These are phyloP conservation scores for Bombus fervidus DNA, from an alignment of 1,140 invertebrate species.

Conservation along the genomic window DNA sequence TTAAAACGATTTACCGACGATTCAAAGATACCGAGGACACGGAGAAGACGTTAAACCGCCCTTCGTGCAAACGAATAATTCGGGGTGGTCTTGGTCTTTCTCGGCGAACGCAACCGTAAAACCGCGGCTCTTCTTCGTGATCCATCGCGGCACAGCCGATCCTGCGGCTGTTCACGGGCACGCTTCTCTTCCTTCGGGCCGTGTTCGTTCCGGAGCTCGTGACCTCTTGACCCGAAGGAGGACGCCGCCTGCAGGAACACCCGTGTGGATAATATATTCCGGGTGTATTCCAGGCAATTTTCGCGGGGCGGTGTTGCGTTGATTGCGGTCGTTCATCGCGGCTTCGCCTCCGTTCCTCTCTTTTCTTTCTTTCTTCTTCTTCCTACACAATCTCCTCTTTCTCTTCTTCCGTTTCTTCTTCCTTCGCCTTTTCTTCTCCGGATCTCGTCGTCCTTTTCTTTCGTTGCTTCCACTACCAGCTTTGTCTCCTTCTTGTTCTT, in stretches of 20 bases:
- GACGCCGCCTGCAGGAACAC: conserved; percentile 67
- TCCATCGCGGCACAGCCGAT: conserved; percentile 11
- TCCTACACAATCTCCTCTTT: neutral
- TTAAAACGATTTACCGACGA: neutral
- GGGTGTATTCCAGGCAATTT: conserved; percentile 76
- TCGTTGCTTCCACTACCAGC: neutral
- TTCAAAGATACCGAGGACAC: neutral
- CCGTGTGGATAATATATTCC: conserved; percentile 77
- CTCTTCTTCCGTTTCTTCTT: conserved; percentile 34
- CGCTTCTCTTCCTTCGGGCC: conserved; percentile 66
- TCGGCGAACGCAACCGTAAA: conserved; percentile 14
- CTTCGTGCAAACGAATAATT: conserved; percentile 7
- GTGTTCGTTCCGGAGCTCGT: conserved; percentile 52
- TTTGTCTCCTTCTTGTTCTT: conserved; percentile 35
- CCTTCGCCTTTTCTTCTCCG: neutral
- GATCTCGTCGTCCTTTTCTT: conserved; percentile 21
- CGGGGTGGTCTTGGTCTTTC: conserved; percentile 49
- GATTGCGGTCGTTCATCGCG: conserved; percentile 79
- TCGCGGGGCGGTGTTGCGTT: conserved; percentile 77
- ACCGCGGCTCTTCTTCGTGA: conserved; percentile 34
- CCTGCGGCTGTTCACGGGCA: conserved; percentile 29
- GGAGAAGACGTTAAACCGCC: neutral
- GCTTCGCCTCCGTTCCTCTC: conserved; percentile 65
- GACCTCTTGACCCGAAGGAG: conserved; percentile 67
- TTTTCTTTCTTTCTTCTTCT: conserved; percentile 1